phyloP scores from a whole-genome alignment of 64 coral and sea anemone species.

The Montipora sp. region DNA sequence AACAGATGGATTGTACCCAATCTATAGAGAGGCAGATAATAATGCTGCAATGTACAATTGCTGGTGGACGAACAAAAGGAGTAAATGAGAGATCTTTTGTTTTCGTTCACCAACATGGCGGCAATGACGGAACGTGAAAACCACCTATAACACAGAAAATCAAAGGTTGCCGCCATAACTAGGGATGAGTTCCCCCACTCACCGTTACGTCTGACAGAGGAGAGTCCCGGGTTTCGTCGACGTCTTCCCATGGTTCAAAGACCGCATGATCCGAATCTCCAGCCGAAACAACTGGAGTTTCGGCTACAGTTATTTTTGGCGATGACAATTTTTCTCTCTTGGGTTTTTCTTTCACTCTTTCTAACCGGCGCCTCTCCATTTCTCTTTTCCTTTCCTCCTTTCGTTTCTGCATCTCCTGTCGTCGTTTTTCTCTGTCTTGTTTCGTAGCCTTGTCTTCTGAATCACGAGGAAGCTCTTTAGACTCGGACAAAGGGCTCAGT shows the following conservation, averaged over 20 bases:
- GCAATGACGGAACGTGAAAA: too few relatives aligned
- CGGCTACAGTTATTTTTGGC: conserved; percentile 13
- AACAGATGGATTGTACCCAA: too few relatives aligned
- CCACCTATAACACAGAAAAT: too few relatives aligned
- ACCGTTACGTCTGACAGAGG: conserved; percentile 36
- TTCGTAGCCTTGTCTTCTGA: neutral
- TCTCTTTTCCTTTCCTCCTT: conserved; percentile 84
- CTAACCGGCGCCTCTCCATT: conserved; percentile 60
- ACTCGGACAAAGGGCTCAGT: neutral
- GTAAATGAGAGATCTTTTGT: too few relatives aligned
- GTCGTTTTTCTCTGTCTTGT: conserved; percentile 61
- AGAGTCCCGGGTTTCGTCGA: conserved; percentile 7
- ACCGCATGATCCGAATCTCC: conserved; percentile 28
- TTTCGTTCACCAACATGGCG: too few relatives aligned
- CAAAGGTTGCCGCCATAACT: neutral
- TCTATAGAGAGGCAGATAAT: too few relatives aligned
- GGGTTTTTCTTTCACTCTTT: conserved; percentile 61
- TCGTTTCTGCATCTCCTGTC: conserved; percentile 76
- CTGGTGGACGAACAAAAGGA: too few relatives aligned
- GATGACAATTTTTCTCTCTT: conserved; percentile 26
- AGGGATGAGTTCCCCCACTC: neutral
- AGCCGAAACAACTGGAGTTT: conserved; percentile 2
- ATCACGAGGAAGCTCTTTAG: neutral
- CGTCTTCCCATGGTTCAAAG: conserved; percentile 53
- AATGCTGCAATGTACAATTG: too few relatives aligned